Evolutionary conservation across 2,888 invertebrate genomes (phyloP).

Genomic region (Diarsia dahlii): DNA sequence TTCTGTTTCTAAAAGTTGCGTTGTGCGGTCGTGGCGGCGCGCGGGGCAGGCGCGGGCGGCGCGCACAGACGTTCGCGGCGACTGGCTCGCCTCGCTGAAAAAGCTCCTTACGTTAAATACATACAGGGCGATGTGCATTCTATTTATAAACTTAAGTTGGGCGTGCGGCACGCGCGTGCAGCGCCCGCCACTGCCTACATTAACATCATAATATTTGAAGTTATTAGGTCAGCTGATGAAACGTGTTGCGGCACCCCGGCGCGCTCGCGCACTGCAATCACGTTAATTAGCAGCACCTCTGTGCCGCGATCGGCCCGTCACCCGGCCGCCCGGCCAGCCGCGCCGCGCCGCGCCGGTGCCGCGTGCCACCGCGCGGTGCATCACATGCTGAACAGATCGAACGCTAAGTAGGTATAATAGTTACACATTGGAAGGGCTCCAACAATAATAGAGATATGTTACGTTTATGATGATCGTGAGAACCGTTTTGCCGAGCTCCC

Average conservation of each 20-base stretch:
- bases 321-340: not conserved
- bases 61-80: slow-evolving; percentile 81
- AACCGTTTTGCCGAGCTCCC: slow-evolving; percentile 69
- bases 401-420: slow-evolving; percentile 67
- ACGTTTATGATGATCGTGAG: slow-evolving; percentile 77
- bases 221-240: slow-evolving; percentile 87
- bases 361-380: slow-evolving; percentile 47
- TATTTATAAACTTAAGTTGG: slow-evolving; percentile 89
- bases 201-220: slow-evolving; percentile 87
- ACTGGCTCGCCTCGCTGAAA: slow-evolving; percentile 85
- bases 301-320: slow-evolving; percentile 1
- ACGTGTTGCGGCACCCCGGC: slow-evolving; percentile 73
- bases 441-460: slow-evolving; percentile 80
- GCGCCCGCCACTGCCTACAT: slow-evolving; percentile 76
- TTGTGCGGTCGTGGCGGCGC: slow-evolving; percentile 68
- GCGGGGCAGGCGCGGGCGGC: slow-evolving; percentile 82
- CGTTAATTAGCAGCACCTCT: slow-evolving; percentile 60
- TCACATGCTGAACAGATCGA: slow-evolving; percentile 67
- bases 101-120: slow-evolving; percentile 87
- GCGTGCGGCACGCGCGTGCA: slow-evolving; percentile 84
- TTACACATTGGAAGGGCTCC: slow-evolving; percentile 82
- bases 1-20: slow-evolving; percentile 76
- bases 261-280: slow-evolving; percentile 57
- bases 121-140: slow-evolving; percentile 87
- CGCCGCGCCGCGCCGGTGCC: not conserved